Conservation (phyloP, 2,888 invertebrate species). For the Agriotes lineatus region DNA sequence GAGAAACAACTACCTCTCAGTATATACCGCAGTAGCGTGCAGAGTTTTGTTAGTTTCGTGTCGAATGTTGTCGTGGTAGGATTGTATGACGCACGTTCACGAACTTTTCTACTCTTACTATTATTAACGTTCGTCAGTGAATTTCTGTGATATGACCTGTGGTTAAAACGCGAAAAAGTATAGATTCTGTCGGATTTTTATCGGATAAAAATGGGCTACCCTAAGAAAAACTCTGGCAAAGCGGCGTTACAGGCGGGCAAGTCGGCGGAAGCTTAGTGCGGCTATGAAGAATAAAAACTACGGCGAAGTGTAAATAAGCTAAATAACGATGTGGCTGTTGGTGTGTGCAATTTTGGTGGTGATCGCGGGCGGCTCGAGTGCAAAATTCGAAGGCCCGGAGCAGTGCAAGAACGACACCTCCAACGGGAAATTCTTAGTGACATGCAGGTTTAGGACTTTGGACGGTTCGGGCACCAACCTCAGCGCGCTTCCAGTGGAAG, state of each 20-base stretch:
- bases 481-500: constrained; percentile 76
- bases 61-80: constrained; percentile 50
- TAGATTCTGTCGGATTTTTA: neutral
- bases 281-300: constrained; percentile 32
- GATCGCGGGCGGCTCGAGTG: constrained; percentile 63
- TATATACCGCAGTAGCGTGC: constrained; percentile 61
- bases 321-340: constrained; percentile 67
- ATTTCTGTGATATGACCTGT: constrained; percentile 33
- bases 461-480: constrained; percentile 78
- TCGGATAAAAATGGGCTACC: constrained; percentile 13
- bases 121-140: constrained; percentile 12
- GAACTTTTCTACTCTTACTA: neutral
- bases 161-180: constrained; percentile 15
- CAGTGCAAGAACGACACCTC: constrained; percentile 67
- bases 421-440: constrained; percentile 69
- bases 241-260: neutral
- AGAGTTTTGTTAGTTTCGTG: constrained; percentile 58
- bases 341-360: constrained; percentile 62
- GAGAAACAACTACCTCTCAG: constrained; percentile 43
- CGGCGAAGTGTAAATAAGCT: neutral
- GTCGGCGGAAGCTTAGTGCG: constrained; percentile 7
- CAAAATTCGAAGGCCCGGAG: constrained; percentile 63
- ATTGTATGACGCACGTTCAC: constrained; percentile 24
- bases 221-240: neutral
- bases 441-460: constrained; percentile 79